Conservation (phyloP, 2,113 vertebrate species). For the Nesoenas mayeri region DNA sequence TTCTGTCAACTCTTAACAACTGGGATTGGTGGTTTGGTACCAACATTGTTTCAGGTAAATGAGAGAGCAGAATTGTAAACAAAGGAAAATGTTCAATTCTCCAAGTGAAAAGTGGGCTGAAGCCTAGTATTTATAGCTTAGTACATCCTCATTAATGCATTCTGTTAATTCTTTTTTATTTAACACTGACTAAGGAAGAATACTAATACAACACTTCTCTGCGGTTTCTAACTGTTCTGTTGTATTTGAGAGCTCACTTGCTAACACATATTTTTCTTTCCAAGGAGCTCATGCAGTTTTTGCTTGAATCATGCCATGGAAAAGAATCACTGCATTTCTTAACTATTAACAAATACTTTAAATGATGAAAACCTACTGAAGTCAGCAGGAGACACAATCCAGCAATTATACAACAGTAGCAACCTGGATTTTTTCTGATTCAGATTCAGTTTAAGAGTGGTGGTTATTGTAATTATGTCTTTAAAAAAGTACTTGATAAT, state of each 20-base stretch:
- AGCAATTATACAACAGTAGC: background rate
- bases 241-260: background rate
- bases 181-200: background rate
- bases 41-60: conserved; percentile 32
- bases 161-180: background rate
- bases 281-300: background rate
- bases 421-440: background rate
- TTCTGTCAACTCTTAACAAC: background rate
- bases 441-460: background rate
- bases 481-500: background rate
- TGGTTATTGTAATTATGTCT: background rate
- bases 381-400: background rate
- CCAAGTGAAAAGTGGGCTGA: background rate
- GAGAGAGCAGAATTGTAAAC: conserved; percentile 31
- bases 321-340: background rate
- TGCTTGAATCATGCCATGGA: background rate
- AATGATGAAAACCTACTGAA: background rate
- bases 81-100: background rate
- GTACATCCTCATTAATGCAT: background rate
- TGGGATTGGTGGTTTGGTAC: background rate
- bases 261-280: background rate
- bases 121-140: conserved; percentile 2
- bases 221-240: background rate
- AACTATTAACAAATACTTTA: background rate
- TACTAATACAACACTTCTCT: background rate